A percentile compares a stretch with the other conserved stretches of the same genome.
Evolutionary conservation across 2,888 invertebrate species (phyloP).

Genomic region (Drosophila robusta): DNA sequence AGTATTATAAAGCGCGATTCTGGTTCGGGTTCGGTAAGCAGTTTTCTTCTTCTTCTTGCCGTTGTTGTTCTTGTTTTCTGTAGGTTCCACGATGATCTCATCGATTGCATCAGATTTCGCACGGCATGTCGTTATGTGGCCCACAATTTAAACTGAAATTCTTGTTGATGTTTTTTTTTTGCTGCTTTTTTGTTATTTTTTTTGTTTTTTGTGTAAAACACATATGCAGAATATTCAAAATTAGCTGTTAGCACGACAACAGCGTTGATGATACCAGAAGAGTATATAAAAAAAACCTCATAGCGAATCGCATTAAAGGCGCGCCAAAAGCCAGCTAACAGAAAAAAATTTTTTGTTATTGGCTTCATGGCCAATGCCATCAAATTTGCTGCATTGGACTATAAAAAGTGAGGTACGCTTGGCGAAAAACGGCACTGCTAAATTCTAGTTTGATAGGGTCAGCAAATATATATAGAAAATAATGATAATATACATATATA

Average conservation of each 20-base stretch:
- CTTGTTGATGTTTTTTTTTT: conserved; percentile 43
- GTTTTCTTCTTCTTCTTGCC: conserved; percentile 22
- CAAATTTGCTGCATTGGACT: conserved; percentile 60
- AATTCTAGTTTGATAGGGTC: no score
- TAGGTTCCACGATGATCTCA: conserved; percentile 75
- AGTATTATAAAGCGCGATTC: conserved; percentile 28
- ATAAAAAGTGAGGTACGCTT: conserved; percentile 19
- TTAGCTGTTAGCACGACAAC: conserved; percentile 72
- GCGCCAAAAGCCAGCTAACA: conserved; percentile 34
- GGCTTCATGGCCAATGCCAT: conserved; percentile 62
- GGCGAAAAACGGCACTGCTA: background rate
- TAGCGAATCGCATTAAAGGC: conserved; percentile 54
- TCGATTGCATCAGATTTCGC: conserved; percentile 82
- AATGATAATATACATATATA: no score
- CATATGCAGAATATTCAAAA: conserved; percentile 73
- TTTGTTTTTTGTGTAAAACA: conserved; percentile 41
- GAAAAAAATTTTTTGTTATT: conserved; percentile 13
- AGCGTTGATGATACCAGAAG: conserved; percentile 34
- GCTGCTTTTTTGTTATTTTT: background rate
- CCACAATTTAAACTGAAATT: conserved; percentile 70
- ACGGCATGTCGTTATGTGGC: conserved; percentile 76
- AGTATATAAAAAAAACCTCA: conserved; percentile 15
- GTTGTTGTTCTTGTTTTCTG: conserved; percentile 38
- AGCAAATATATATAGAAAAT: no score
- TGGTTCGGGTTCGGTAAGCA: conserved; percentile 56